These are phyloP conservation scores for Scaptomyza flava DNA, from an alignment of 2,888 invertebrate genomes.

Conservation along the genomic window DNA sequence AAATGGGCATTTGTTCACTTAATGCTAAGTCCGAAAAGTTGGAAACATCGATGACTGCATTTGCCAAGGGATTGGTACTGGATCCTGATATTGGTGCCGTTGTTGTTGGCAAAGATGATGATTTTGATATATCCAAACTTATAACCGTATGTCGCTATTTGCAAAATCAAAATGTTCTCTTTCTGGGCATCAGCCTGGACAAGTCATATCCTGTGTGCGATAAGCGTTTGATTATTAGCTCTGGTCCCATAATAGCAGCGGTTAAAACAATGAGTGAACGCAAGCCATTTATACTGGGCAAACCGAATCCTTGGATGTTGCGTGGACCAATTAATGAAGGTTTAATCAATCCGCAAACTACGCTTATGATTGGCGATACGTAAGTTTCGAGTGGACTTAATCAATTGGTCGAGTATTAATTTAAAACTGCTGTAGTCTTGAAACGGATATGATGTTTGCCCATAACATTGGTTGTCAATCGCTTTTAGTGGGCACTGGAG, in stretches of 20 bases:
- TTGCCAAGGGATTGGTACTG: conserved; percentile 23
- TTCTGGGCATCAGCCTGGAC: conserved; percentile 57
- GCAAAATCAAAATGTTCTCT: conserved; percentile 30
- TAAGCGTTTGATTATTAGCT: conserved; percentile 44
- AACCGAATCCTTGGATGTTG: conserved; percentile 64
- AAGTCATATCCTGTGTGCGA: conserved; percentile 44
- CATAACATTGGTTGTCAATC: conserved; percentile 63
- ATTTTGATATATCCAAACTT: conserved; percentile 46
- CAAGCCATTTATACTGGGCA: conserved; percentile 60
- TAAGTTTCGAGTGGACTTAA: conserved; percentile 24
- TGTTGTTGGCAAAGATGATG: conserved; percentile 55
- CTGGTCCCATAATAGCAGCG: conserved; percentile 59
- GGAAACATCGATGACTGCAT: conserved; percentile 8
- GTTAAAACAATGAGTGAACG: conserved; percentile 40
- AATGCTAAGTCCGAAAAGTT: neutral
- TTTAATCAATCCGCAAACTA: conserved; percentile 49
- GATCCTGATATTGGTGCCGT: conserved; percentile 62
- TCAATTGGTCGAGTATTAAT: neutral
- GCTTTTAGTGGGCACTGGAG: conserved; percentile 58
- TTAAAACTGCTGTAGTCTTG: conserved; percentile 29
- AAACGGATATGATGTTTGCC: conserved; percentile 58
- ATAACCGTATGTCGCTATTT: conserved; percentile 51
- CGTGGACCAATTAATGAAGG: conserved; percentile 11
- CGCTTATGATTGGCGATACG: conserved; percentile 68
- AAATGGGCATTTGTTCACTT: conserved; percentile 26